Base-by-base conservation (phyloP, 53 echinoderm and acorn worm species). In the Stichopus horrens region DNA sequence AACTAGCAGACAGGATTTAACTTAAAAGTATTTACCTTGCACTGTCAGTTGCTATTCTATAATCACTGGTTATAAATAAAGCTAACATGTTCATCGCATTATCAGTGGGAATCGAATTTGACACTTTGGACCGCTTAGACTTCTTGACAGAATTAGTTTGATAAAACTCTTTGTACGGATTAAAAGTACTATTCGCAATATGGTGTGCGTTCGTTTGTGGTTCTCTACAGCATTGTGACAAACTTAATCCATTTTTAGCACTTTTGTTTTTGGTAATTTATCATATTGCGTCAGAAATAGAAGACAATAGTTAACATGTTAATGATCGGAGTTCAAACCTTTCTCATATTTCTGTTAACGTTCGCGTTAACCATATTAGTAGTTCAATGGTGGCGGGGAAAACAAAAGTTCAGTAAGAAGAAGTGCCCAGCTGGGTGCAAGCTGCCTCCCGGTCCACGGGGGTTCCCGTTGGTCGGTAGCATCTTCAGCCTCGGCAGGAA, bases 391-490 rank as follows among this genome's bases (percentile, higher is more conserved):
- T 93, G 90, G 89, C 89, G 90, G n/a, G 83, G 58, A 86, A 74
- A 93, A 13, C 73, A 82, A 76, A 90, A 86, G 86, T 75, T 75
- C 21, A 75, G 52, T 10, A 56, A 83, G 53, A 73, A 79, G 65
- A 74, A 68, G n/a, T 86, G 66, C 54, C 71, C 86, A 13, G 37
- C 37, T 37, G 86, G 86, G 23, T 68, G 83, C 19, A 97, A 97
- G 74, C 90, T 97, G 14, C 98, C 98, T 20, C 98, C 98, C 11
- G 95, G 98, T 37, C 98, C 98, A 68, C 92, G 95, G 93, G 98
- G 98, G 52, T 88, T 98, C 82, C 98, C 98, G 63, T 11, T 98
- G 66, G 78, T 98, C 9, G 98, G 98, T 58, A 98, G 95, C 86
- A 91, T 98, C 60, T 94, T 98, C 76, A 98, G 98, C 87, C 90